A percentile compares a stretch with the other conserved stretches of the same genome.
Evolutionary conservation across 2,888 invertebrate genomes (phyloP).

Genomic region (Drosophila meridionalis): DNA sequence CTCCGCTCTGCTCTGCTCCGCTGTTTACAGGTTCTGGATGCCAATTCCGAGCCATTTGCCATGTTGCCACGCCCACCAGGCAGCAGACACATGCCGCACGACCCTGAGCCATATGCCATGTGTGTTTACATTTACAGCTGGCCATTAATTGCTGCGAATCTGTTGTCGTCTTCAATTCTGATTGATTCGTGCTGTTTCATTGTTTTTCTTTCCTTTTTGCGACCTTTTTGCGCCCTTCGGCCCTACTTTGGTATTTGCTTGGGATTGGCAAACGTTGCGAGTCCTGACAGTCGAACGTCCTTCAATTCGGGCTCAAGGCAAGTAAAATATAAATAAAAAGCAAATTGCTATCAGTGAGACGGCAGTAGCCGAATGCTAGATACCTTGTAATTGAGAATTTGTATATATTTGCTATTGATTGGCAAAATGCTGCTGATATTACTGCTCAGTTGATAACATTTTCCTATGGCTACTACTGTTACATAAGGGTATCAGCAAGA

Average conservation of each 20-base stretch:
- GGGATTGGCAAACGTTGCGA: constrained; percentile 1
- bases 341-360: background rate
- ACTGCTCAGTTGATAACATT: too few relatives aligned
- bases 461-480: too few relatives aligned
- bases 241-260: constrained; percentile 7
- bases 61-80: constrained; percentile 8
- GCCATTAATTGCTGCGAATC: constrained; percentile 55
- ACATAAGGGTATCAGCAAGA: too few relatives aligned
- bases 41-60: constrained; percentile 18
- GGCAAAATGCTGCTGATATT: too few relatives aligned
- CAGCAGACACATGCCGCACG: constrained; percentile 14
- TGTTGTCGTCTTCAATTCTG: constrained; percentile 41
- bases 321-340: constrained; percentile 19
- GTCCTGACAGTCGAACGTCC: constrained; percentile 15
- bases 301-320: constrained; percentile 10
- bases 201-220: constrained; percentile 24
- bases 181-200: constrained; percentile 50
- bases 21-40: constrained; percentile 24
- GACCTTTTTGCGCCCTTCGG: background rate
- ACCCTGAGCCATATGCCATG: constrained; percentile 22
- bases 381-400: background rate
- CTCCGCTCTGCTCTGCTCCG: background rate
- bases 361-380: background rate
- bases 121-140: constrained; percentile 45
- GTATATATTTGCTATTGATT: too few relatives aligned